Conservation (phyloP, 2,888 invertebrate genomes). For the Mesorhabditis spiculigera region DNA sequence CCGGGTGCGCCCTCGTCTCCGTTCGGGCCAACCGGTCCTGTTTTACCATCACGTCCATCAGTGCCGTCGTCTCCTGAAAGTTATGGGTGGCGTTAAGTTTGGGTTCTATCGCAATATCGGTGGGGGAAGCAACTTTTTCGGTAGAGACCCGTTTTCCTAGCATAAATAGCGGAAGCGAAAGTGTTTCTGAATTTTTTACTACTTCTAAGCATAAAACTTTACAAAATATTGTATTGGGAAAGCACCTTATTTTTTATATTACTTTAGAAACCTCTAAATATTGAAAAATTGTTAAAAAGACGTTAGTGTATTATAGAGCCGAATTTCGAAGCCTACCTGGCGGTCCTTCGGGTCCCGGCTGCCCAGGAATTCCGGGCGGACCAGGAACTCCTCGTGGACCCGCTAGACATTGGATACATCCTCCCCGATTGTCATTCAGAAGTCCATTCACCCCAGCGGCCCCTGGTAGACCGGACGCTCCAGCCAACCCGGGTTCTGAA, state of each 20-base stretch:
- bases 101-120: too few species aligned
- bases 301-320: neutral
- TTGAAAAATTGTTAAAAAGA: too few species aligned
- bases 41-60: neutral
- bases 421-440: neutral
- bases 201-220: too few species aligned
- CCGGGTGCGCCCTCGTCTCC: constrained; percentile 3
- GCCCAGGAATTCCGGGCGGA: constrained; percentile 36
- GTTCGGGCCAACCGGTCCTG: neutral
- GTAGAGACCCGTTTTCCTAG: too few species aligned
- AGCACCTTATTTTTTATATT: too few species aligned
- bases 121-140: too few species aligned
- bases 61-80: constrained; percentile 2
- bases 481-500: constrained; percentile 2
- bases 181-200: too few species aligned
- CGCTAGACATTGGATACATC: neutral
- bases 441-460: constrained; percentile 6
- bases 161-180: too few species aligned
- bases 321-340: constrained; percentile 36
- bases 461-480: neutral
- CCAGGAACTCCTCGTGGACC: constrained; percentile 41
- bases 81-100: constrained; percentile 24
- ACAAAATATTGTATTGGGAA: too few species aligned
- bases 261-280: too few species aligned
- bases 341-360: constrained; percentile 38